phyloP scores from a whole-genome alignment of 2,797 vertebrate species.

The Monodelphis domestica region DNA sequence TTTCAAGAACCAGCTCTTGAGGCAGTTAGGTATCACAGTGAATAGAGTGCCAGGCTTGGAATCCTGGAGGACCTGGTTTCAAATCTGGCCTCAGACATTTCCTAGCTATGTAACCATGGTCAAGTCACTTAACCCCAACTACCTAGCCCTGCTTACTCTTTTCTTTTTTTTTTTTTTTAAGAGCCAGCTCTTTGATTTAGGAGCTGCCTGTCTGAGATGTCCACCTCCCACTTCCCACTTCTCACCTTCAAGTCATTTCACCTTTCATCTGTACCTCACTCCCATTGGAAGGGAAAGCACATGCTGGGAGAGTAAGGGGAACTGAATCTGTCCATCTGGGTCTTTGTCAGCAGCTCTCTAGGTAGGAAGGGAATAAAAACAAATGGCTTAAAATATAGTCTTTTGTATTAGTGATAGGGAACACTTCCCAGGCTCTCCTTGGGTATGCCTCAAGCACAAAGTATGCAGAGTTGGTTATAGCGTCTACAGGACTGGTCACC shows the following conservation, averaged over 20 bases:
- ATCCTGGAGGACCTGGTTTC: too few species aligned
- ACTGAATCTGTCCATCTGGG: constrained; percentile 5
- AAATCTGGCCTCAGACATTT: too few species aligned
- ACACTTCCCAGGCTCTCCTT: not conserved
- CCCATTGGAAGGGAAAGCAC: not conserved
- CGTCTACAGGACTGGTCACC: constrained; percentile 9
- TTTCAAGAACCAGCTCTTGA: not conserved
- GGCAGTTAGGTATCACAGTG: too few species aligned
- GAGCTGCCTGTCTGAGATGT: not conserved
- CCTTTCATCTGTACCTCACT: constrained; percentile 4
- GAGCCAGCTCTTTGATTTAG: not conserved
- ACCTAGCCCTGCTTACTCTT: too few species aligned
- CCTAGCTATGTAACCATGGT: too few species aligned
- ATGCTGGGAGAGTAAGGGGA: not conserved
- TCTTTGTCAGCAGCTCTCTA: not conserved
- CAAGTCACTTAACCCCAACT: too few species aligned
- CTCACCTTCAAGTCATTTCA: not conserved
- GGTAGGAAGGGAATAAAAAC: not conserved
- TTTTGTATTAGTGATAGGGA: constrained; percentile 8
- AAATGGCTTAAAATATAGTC: not conserved
- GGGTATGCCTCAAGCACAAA: not conserved
- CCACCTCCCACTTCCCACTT: constrained; percentile 2
- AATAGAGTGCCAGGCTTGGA: too few species aligned
- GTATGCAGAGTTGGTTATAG: constrained; percentile 8
- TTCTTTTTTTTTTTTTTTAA: too few species aligned